Conservation (phyloP, 2,113 vertebrate genomes). For the Scartelaos histophorus region DNA sequence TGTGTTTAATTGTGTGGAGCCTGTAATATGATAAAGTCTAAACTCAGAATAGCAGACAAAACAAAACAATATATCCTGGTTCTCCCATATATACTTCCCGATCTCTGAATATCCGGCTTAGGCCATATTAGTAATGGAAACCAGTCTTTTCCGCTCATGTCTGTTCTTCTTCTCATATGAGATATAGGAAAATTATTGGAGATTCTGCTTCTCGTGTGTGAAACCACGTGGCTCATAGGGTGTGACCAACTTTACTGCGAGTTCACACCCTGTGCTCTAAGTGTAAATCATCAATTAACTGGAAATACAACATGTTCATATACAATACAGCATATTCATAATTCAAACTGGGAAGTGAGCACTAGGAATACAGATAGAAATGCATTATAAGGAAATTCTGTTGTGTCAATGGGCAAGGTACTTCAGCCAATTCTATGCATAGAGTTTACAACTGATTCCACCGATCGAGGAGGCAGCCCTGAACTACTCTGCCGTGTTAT, state of each 20-base stretch:
- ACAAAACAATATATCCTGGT: background rate
- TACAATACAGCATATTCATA: background rate
- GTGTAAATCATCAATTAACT: no score
- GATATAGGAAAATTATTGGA: no score
- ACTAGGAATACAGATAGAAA: background rate
- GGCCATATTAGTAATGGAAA: no score
- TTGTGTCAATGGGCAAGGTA: background rate
- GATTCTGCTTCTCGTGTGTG: background rate
- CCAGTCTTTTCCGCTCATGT: background rate
- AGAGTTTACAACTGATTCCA: no score
- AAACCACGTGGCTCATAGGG: no score
- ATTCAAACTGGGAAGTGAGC: background rate
- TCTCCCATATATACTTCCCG: background rate
- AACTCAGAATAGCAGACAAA: background rate
- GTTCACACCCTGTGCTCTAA: background rate
- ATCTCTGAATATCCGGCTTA: background rate
- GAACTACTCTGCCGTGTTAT: no score
- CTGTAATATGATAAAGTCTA: background rate
- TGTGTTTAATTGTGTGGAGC: background rate
- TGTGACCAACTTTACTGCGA: background rate
- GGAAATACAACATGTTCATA: background rate
- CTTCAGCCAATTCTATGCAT: background rate
- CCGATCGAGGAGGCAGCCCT: no score
- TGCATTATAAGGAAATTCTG: background rate
- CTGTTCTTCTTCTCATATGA: background rate